phyloP scores from a whole-genome alignment of 1,140 invertebrate species.

The Danaus melanippus region DNA sequence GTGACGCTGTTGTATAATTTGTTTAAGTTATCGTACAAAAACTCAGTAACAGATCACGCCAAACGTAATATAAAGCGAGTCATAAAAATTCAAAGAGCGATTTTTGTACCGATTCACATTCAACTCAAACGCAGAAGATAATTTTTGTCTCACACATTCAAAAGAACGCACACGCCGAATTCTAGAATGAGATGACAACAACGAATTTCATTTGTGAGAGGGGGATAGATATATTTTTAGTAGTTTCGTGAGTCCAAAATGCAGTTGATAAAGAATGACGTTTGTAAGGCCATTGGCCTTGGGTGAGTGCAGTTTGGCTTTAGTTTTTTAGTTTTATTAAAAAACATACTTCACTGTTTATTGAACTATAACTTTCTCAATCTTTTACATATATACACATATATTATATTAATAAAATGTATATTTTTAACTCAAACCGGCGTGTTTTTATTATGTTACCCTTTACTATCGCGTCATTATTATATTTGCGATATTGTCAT shows the following conservation, averaged over 20 bases:
- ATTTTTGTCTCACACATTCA: slow-evolving; percentile 55
- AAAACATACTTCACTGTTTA: slow-evolving; percentile 10
- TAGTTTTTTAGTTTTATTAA: slow-evolving; percentile 34
- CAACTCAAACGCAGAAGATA: slow-evolving; percentile 45
- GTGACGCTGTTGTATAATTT: too few relatives aligned
- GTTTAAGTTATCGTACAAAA: too few relatives aligned
- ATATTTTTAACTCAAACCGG: too few relatives aligned
- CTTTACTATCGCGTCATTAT: too few relatives aligned
- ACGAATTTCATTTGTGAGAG: slow-evolving; percentile 52
- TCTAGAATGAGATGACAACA: slow-evolving; percentile 56
- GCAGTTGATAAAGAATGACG: slow-evolving; percentile 69
- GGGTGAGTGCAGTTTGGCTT: slow-evolving; percentile 52
- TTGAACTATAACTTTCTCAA: slow-evolving; percentile 8
- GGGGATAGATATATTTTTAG: slow-evolving; percentile 36
- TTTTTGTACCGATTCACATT: slow-evolving; percentile 49
- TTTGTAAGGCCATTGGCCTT: slow-evolving; percentile 60
- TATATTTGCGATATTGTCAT: too few relatives aligned
- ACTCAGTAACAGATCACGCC: too few relatives aligned
- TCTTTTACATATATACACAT: too few relatives aligned
- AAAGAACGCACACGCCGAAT: slow-evolving; percentile 40
- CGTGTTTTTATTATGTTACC: too few relatives aligned
- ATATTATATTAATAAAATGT: background rate
- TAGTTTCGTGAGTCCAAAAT: slow-evolving; percentile 59
- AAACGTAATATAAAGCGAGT: slow-evolving; percentile 20
- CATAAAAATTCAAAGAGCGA: slow-evolving; percentile 42